Base-by-base conservation (phyloP, 2,888 invertebrate genomes). In the Mimumesa dahlbomi region DNA sequence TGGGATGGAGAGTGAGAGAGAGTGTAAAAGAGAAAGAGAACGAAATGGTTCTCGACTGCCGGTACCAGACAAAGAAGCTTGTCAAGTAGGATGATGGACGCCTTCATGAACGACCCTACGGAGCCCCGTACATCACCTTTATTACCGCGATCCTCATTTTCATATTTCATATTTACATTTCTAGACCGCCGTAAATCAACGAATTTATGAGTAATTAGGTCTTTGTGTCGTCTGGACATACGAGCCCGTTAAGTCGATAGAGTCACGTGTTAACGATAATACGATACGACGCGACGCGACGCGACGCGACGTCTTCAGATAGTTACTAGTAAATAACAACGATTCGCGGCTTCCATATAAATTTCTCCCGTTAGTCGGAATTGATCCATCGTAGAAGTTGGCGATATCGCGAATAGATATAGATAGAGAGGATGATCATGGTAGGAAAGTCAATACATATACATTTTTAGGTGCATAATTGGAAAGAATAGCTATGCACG, bases 71-170 rank as follows among this genome's bases (percentile, higher is more conserved):
- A 88, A 87, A 88, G 87, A 87, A 87, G 85, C 85, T 86, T 85
- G 87, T 88, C 89, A 89, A 87, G 81, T 83, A 84, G 81, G 84
- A 89, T 90, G 90, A 90, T 90, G 88, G 89, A 90, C 89, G 89
- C 89, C 88, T 90, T 89, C 89, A 89, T 87, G 89, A 90, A 90
- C 89, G 90, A 89, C 89, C 88, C 90, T 87, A 89, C 87, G 87
- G 90, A 89, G 89, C 87, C 88, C 88, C 89, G 89, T 90, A 89
- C 88, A 90, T 90, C 90, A 90, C 89, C 89, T 90, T 90, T 90
- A 90, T 90, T 89, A 90, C 89, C 85, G 84, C 88, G 84, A 80
- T 88, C 85, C 87, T 88, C 88, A 88, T 88, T 88, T 88, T 88
- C 88, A 88, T 88, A 88, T 88, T 88, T 88, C 88, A 88, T 88